Percentiles rank a stretch among this genome's conserved stretches.
phyloP scores from a whole-genome alignment of 2,113 vertebrate species.

The Pollimyrus isidori region DNA sequence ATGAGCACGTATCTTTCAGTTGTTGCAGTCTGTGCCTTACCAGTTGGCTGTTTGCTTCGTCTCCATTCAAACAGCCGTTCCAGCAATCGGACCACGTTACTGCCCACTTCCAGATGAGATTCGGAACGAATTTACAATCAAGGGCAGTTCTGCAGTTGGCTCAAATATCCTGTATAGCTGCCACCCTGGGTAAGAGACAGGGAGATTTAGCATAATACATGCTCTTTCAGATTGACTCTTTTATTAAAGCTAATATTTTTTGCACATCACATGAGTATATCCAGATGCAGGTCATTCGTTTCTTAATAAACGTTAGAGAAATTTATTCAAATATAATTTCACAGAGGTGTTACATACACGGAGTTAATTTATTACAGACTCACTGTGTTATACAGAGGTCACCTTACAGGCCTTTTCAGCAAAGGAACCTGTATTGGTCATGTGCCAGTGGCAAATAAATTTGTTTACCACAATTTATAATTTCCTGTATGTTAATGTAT shows the following conservation, averaged over 20 bases:
- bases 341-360: neutral
- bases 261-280: neutral
- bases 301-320: neutral
- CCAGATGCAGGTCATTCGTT: neutral
- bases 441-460: neutral
- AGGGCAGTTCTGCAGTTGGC: slow-evolving; percentile 47
- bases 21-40: neutral
- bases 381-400: neutral
- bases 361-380: neutral
- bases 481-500: neutral
- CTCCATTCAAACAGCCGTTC: slow-evolving; percentile 7
- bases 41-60: neutral
- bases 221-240: neutral
- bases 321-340: neutral
- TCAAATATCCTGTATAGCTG: slow-evolving; percentile 58
- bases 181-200: slow-evolving; percentile 54
- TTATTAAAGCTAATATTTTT: neutral
- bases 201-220: neutral
- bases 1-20: neutral
- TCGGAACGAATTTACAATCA: slow-evolving; percentile 47
- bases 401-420: neutral
- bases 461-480: neutral
- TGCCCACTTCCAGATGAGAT: slow-evolving; percentile 54
- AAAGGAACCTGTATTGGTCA: neutral
- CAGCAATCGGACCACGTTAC: slow-evolving; percentile 24